These are phyloP conservation scores for Catostylus mosaicus DNA, from an alignment of 30 jellyfish, hydroid and myxozoan genomes.

Conservation along the genomic window DNA sequence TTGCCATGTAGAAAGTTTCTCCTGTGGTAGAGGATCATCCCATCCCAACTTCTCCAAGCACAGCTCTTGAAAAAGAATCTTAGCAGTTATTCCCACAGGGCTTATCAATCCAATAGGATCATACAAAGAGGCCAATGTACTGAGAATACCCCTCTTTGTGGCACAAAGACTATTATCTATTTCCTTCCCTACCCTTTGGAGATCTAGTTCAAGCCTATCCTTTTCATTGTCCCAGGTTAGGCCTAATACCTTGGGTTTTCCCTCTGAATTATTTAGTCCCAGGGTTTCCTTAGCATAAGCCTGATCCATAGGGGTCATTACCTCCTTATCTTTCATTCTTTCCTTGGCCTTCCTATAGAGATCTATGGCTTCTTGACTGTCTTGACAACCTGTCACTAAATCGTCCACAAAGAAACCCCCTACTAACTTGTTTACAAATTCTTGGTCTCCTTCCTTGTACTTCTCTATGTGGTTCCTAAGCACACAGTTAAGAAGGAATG, in stretches of 20 bases:
- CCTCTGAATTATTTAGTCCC: neutral
- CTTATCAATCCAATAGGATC: constrained; percentile 28
- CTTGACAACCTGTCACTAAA: neutral
- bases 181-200: constrained; percentile 37
- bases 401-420: constrained; percentile 1
- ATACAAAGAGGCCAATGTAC: constrained; percentile 13
- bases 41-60: too few relatives aligned
- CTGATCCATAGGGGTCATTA: constrained; percentile 35
- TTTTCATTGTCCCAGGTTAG: constrained; percentile 42
- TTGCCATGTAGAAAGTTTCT: too few relatives aligned
- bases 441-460: neutral
- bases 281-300: neutral
- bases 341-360: neutral
- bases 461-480: neutral
- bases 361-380: neutral
- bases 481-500: neutral
- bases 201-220: constrained; percentile 24
- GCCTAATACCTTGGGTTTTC: constrained; percentile 29
- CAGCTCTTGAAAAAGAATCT: constrained; percentile 40
- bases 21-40: too few relatives aligned
- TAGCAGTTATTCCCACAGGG: constrained; percentile 32
- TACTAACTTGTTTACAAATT: neutral
- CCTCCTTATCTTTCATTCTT: neutral
- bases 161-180: constrained; percentile 11
- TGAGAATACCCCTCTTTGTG: constrained; percentile 20